Percentiles rank a stretch among this genome's conserved stretches.
Evolutionary conservation across 1,140 invertebrate species (phyloP).

Genomic region (Ips nitidus): DNA sequence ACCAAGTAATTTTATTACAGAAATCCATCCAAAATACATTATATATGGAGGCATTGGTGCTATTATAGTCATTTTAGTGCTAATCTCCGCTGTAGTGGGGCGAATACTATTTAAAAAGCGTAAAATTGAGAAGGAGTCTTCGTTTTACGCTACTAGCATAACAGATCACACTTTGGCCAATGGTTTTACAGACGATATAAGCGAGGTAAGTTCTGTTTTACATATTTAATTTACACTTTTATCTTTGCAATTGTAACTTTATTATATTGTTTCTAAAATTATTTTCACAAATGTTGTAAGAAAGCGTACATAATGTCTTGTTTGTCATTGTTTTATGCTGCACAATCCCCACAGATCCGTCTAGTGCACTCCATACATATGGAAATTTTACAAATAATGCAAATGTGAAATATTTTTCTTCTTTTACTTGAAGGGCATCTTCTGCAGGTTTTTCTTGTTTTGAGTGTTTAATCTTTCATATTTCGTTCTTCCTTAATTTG

Average conservation of each 20-base stretch:
- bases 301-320: no score
- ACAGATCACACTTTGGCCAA: constrained; percentile 65
- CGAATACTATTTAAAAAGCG: constrained; percentile 62
- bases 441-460: background rate
- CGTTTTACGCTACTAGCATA: constrained; percentile 59
- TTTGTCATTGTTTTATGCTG: no score
- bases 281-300: no score
- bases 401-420: background rate
- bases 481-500: background rate
- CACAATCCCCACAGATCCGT: no score
- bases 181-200: constrained; percentile 71
- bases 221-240: background rate
- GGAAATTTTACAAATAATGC: background rate
- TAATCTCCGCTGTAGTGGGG: constrained; percentile 67
- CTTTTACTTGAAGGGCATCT: background rate
- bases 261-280: background rate
- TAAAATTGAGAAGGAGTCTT: constrained; percentile 57
- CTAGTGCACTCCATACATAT: background rate
- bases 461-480: background rate
- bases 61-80: constrained; percentile 65
- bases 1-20: constrained; percentile 10
- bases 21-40: constrained; percentile 25
- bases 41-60: constrained; percentile 58
- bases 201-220: constrained; percentile 54
- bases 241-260: background rate